phyloP scores from a whole-genome alignment of 2,113 vertebrate genomes.

The Cercopithecus mona region DNA sequence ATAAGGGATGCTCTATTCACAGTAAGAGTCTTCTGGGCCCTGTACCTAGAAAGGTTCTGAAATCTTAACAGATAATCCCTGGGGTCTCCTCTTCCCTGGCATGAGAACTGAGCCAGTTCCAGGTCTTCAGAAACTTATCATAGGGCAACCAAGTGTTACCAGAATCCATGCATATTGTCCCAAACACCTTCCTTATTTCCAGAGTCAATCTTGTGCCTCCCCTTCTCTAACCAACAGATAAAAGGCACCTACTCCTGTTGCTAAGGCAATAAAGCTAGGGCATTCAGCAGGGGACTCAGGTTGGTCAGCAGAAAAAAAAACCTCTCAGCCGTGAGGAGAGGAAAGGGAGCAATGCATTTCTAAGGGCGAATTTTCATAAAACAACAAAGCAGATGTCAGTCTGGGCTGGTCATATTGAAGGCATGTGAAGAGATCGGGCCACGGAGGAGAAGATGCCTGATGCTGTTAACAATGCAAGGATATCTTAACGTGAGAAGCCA shows the following conservation, averaged over 20 bases:
- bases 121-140: neutral
- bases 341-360: neutral
- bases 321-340: neutral
- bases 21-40: neutral
- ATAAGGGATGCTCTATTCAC: neutral
- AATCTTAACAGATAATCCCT: neutral
- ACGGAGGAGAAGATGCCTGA: neutral
- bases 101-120: neutral
- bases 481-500: slow-evolving; percentile 28
- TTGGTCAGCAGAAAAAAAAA: neutral
- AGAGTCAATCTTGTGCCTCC: neutral
- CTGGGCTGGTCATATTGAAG: neutral
- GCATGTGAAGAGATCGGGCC: neutral
- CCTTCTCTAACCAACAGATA: neutral
- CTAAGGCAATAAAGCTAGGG: neutral
- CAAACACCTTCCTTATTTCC: neutral
- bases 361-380: neutral
- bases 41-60: neutral
- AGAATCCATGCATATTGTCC: neutral
- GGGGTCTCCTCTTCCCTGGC: neutral
- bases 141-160: neutral
- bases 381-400: neutral
- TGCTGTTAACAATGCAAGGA: neutral
- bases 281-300: neutral
- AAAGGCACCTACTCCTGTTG: neutral